These are phyloP conservation scores for Folsomia manolachei DNA, from an alignment of 2,888 invertebrate species.

Conservation along the genomic window DNA sequence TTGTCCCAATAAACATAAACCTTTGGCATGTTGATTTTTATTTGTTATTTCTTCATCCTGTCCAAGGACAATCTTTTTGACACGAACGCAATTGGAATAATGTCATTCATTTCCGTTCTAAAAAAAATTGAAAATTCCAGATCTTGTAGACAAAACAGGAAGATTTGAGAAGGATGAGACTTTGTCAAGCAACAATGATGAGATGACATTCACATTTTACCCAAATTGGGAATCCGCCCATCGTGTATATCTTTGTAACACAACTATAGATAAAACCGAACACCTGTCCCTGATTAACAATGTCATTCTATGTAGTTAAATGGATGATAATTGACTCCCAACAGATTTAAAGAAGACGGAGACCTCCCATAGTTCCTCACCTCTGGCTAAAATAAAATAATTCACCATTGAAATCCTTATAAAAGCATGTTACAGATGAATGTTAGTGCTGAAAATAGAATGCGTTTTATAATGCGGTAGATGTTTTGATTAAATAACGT, in stretches of 20 bases:
- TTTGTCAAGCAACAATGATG: neutral
- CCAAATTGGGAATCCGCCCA: neutral
- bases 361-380: conserved; percentile 4
- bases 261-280: neutral
- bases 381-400: neutral
- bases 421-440: no score
- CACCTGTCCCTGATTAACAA: conserved; percentile 1
- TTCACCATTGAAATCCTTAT: neutral
- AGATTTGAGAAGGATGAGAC: neutral
- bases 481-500: no score
- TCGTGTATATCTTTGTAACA: neutral
- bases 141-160: neutral
- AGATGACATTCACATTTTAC: neutral
- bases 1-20: conserved; percentile 2
- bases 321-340: neutral
- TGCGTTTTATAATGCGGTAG: no score
- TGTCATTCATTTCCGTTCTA: neutral
- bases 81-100: neutral
- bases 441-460: no score
- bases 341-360: neutral
- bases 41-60: neutral
- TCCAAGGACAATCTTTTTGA: neutral
- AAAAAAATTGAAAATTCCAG: conserved; percentile 5
- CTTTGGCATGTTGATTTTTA: neutral
- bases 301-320: neutral